Evolutionary conservation across 2,113 vertebrate genomes (phyloP), one percentile per base, ranked within the genome.

Genomic region (Strix aluco): DNA sequence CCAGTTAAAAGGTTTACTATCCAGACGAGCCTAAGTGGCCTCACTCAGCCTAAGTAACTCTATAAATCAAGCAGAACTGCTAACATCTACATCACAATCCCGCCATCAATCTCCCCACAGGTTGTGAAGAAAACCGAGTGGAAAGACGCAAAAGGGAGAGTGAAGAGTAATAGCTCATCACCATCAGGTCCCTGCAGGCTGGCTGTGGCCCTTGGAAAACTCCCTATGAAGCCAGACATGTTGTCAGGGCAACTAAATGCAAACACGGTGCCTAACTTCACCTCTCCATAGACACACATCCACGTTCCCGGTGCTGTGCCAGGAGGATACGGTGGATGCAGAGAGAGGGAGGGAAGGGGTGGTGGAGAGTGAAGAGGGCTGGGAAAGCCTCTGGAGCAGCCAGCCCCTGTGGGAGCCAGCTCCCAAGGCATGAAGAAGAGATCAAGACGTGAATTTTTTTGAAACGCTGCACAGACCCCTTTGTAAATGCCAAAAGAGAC

Each of bases 1-100:
- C 94, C 74, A 86, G 96, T 99, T 99, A 99, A 99, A 99, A 99
- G 99, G 99, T 99, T 98, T 99, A 98, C 98, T 98, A 98, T 98
- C 98, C 97, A 97, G 98, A 98, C 30, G 52, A 98, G 98, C 98
- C 98, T 99, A 99, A 98, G 98, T 98, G 98, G 98, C 99, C 99
- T 99, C 99, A 99, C 99, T 99, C 99, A 99, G 98, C 98, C 98
- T 99, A 99, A 99, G 99, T 99, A 99, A 99, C 98, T 99, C 99
- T 97, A 99, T 99, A 99, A 99, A 99, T 99, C 99, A 99, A 94
- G 96, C 96, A 96, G 98, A 98, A 98, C 99, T 98, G 99, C 99
- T 99, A 99, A 99, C 99, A 99, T 99, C 98, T 98, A 98, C 98
- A 97, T 98, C 98, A 97, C 98, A 98, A 98, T 98, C 98, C 98